Percentiles rank a stretch among this genome's conserved stretches.
phyloP scores from a whole-genome alignment of 2,113 vertebrate genomes.

The Cisticola juncidis region DNA sequence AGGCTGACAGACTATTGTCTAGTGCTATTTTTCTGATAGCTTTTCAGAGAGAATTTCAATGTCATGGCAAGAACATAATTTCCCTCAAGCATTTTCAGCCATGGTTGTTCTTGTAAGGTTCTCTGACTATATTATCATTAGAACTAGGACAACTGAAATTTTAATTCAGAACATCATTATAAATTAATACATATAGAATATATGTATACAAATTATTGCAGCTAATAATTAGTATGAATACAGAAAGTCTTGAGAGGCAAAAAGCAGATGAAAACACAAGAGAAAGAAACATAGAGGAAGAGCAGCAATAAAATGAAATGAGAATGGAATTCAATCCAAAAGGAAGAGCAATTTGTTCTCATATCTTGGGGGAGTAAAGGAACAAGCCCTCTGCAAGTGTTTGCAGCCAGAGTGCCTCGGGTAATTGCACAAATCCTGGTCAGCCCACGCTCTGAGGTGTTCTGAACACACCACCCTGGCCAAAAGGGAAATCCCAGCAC shows the following conservation, averaged over 20 bases:
- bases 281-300: neutral
- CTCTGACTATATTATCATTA: neutral
- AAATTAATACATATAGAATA: neutral
- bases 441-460: neutral
- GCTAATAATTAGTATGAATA: neutral
- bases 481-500: neutral
- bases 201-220: neutral
- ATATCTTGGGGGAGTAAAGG: neutral
- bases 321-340: neutral
- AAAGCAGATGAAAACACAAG: neutral
- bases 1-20: neutral
- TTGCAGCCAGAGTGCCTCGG: neutral
- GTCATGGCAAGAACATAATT: neutral
- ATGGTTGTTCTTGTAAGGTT: neutral
- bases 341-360: neutral
- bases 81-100: neutral
- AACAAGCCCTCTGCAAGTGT: neutral
- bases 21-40: neutral
- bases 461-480: neutral
- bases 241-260: neutral
- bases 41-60: neutral
- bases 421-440: neutral
- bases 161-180: neutral
- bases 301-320: neutral
- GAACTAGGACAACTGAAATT: neutral